phyloP scores from a whole-genome alignment of 1,140 invertebrate genomes.

The Oncopeltus fasciatus region DNA sequence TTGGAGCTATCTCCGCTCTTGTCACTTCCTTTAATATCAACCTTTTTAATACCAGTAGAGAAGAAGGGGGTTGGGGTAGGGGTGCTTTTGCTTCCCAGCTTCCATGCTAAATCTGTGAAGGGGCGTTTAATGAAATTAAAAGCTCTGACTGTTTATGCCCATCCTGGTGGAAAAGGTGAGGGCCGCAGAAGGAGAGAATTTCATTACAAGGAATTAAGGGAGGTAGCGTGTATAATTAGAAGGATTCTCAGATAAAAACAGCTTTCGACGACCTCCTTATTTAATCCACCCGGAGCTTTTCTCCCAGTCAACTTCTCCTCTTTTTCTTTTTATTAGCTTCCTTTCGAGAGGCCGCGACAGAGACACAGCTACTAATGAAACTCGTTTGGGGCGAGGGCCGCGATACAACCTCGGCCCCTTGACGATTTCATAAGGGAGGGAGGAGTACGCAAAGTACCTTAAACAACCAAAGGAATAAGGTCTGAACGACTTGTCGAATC shows the following conservation, averaged over 20 bases:
- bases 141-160: conserved; percentile 10
- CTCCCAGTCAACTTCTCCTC: background rate
- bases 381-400: too few relatives aligned
- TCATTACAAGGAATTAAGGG: conserved; percentile 10
- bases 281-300: conserved; percentile 5
- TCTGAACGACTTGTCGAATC: too few relatives aligned
- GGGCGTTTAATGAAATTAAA: conserved; percentile 16
- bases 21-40: conserved; percentile 2
- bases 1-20: background rate
- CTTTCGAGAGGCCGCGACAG: background rate
- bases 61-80: too few relatives aligned
- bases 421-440: too few relatives aligned
- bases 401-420: too few relatives aligned
- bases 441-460: too few relatives aligned
- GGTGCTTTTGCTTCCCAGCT: conserved; percentile 1
- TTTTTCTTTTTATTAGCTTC: background rate
- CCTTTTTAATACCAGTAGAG: conserved; percentile 6
- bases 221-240: conserved; percentile 8
- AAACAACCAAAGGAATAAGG: too few relatives aligned
- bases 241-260: conserved; percentile 2
- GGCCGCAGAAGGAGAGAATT: conserved; percentile 11
- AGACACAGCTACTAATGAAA: background rate
- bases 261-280: conserved; percentile 2
- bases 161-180: conserved; percentile 9
- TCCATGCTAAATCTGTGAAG: conserved; percentile 8